phyloP scores from a whole-genome alignment of 2,888 invertebrate species.

The Cynaeus angustus region DNA sequence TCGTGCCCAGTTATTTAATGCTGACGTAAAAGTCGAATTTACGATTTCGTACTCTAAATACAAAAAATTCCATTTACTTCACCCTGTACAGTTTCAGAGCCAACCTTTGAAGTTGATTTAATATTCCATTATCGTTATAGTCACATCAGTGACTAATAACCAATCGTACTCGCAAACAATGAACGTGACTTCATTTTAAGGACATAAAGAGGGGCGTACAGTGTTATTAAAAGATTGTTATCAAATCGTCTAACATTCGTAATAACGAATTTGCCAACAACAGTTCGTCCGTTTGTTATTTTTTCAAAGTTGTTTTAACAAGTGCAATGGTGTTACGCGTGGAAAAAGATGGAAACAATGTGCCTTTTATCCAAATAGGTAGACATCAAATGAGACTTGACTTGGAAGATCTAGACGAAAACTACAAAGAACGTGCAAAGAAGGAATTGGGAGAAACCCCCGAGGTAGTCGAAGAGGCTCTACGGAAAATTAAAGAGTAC shows the following conservation, averaged over 20 bases:
- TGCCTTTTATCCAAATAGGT: constrained; percentile 79
- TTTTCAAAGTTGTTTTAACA: neutral
- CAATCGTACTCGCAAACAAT: constrained; percentile 2
- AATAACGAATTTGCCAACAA: neutral
- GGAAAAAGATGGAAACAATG: constrained; percentile 72
- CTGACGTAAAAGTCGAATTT: no score
- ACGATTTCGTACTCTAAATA: no score
- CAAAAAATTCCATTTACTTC: no score
- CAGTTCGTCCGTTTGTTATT: neutral
- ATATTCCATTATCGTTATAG: neutral
- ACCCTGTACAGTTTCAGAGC: no score
- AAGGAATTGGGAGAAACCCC: constrained; percentile 83
- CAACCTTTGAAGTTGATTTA: neutral
- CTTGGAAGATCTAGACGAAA: constrained; percentile 75
- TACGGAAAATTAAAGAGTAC: constrained; percentile 74
- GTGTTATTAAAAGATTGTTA: neutral
- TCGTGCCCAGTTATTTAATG: no score
- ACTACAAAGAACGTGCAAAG: constrained; percentile 77
- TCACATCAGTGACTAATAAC: neutral
- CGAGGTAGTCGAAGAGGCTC: constrained; percentile 76
- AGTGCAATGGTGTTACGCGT: constrained; percentile 57
- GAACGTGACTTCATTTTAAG: neutral
- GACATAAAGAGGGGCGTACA: constrained; percentile 1
- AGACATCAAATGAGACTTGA: constrained; percentile 77
- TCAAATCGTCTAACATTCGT: neutral